Evolutionary conservation across 2,113 vertebrate genomes (phyloP).

Genomic region (Ageneiosus marmoratus): DNA sequence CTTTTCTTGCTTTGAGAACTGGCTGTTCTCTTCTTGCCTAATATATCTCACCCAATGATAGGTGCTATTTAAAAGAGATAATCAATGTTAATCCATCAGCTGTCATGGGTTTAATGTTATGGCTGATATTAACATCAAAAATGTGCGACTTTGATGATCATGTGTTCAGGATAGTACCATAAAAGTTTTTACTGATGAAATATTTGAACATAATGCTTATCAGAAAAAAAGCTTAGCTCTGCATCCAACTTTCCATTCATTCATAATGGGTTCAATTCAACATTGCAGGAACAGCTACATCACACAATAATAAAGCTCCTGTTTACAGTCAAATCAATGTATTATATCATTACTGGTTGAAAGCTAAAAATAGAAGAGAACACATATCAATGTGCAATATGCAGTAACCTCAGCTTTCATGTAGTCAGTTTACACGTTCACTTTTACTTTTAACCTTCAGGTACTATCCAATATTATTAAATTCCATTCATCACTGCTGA

Average conservation of each 20-base stretch:
- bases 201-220: not conserved
- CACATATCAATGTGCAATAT: not conserved
- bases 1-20: no score
- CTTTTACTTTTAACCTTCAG: constrained; percentile 1
- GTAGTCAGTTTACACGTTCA: not conserved
- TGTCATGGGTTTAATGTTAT: no score
- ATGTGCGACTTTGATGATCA: no score
- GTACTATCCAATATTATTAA: not conserved
- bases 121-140: no score
- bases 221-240: not conserved
- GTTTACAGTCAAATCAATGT: not conserved
- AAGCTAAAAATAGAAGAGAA: not conserved
- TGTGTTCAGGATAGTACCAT: not conserved
- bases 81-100: no score
- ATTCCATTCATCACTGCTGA: not conserved
- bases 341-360: not conserved
- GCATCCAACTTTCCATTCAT: not conserved
- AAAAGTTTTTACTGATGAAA: not conserved
- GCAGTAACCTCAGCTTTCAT: not conserved
- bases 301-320: not conserved
- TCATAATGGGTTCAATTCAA: not conserved
- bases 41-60: no score
- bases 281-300: not conserved
- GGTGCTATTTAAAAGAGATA: no score
- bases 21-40: no score